Evolutionary conservation across 2,113 vertebrate species (phyloP).

Genomic region (Penelope pileata): DNA sequence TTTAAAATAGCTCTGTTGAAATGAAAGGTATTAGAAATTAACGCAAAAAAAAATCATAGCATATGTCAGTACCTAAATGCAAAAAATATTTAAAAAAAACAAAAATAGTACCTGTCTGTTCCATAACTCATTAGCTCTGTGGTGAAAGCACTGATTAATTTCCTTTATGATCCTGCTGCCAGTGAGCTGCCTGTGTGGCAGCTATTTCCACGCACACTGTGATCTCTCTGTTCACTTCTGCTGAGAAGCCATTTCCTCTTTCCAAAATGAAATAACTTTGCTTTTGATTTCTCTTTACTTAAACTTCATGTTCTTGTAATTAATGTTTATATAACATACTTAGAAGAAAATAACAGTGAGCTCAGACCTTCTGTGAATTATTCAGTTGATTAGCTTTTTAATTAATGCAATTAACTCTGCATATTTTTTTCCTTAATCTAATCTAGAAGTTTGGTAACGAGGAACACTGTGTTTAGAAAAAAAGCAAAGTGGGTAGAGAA

Average conservation of each 20-base stretch:
- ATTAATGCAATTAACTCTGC: not conserved
- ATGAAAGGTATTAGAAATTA: not conserved
- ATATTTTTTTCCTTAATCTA: not conserved
- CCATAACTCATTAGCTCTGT: not conserved
- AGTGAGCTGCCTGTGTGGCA: not conserved
- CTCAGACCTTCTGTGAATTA: not conserved
- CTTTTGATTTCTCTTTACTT: not conserved
- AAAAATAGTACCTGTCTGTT: not conserved
- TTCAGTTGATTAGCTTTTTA: not conserved
- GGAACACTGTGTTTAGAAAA: not conserved
- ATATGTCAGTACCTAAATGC: not conserved
- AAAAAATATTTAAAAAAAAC: not conserved
- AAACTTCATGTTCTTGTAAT: not conserved
- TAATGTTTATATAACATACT: not conserved
- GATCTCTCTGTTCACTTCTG: not conserved
- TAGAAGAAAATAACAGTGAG: not conserved
- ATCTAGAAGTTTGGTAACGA: not conserved
- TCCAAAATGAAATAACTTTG: not conserved
- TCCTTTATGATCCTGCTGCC: rapidly evolving
- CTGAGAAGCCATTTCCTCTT: not conserved
- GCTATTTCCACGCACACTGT: not conserved
- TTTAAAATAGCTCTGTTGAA: not conserved
- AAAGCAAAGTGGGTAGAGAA: not conserved
- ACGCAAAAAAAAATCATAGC: not conserved
- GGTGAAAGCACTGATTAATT: not conserved